A percentile compares a stretch with the other conserved stretches of the same genome.
Conservation (phyloP, 2,888 invertebrate genomes). For the Craniophora ligustri region DNA sequence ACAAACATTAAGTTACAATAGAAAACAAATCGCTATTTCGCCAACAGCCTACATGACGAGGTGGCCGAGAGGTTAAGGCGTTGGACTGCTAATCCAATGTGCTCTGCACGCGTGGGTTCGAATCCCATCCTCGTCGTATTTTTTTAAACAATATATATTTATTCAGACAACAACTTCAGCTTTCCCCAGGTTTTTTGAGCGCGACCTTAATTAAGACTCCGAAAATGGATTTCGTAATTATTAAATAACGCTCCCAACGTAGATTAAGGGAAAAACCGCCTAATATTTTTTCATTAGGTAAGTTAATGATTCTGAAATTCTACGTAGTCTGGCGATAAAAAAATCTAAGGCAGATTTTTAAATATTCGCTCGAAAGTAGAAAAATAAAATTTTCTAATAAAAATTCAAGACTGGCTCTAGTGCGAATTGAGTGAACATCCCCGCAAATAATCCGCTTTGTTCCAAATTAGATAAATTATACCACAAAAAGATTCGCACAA, state of each 20-base stretch:
- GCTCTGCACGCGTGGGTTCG: slow-evolving; percentile 95
- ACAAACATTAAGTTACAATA: slow-evolving; percentile 27
- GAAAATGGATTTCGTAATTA: slow-evolving; percentile 48
- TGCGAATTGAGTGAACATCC: slow-evolving; percentile 65
- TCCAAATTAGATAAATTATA: slow-evolving; percentile 84
- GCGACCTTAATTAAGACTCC: slow-evolving; percentile 46
- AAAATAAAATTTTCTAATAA: slow-evolving; percentile 46
- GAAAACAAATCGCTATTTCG: slow-evolving; percentile 21
- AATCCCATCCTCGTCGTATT: slow-evolving; percentile 93
- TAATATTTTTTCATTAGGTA: slow-evolving; percentile 32
- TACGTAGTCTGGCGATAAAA: slow-evolving; percentile 11
- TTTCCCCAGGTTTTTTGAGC: slow-evolving; percentile 17
- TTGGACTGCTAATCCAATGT: slow-evolving; percentile 96
- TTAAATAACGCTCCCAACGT: slow-evolving; percentile 35
- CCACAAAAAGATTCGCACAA: slow-evolving; percentile 79
- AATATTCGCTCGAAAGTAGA: slow-evolving; percentile 31
- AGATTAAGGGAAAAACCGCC: slow-evolving; percentile 32
- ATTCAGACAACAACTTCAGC: slow-evolving; percentile 2
- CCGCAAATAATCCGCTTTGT: slow-evolving; percentile 76
- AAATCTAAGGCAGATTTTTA: slow-evolving; percentile 14
- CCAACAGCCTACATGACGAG: slow-evolving; percentile 85
- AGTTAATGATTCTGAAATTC: slow-evolving; percentile 35
- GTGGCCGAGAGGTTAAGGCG: slow-evolving; percentile 96
- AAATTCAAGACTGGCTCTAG: slow-evolving; percentile 49
- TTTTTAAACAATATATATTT: slow-evolving; percentile 20